A percentile compares a stretch with the other conserved stretches of the same genome.
Conservation (phyloP, 1,140 invertebrate genomes). For the Macrocentrus cingulum region DNA sequence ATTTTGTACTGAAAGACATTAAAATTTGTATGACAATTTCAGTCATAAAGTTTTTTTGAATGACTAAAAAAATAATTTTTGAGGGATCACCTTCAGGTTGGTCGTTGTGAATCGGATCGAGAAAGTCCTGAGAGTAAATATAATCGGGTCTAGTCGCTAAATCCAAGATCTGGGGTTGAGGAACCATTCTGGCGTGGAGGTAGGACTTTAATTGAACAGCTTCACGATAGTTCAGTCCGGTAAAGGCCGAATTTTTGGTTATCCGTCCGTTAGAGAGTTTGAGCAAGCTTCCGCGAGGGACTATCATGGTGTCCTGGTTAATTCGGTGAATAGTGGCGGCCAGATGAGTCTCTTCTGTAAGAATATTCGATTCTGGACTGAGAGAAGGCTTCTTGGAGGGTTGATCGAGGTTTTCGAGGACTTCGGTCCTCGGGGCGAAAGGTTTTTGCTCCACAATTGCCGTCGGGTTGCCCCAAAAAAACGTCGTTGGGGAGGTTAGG, state of each 20-base stretch:
- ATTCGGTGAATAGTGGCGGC: slow-evolving; percentile 69
- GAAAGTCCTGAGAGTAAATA: slow-evolving; percentile 76
- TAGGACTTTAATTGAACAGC: slow-evolving; percentile 67
- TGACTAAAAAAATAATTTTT: slow-evolving; percentile 3
- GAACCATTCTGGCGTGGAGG: slow-evolving; percentile 67
- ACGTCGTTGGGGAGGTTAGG: slow-evolving; percentile 58
- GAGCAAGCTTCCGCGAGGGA: slow-evolving; percentile 72
- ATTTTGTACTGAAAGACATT: too few relatives aligned
- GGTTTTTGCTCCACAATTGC: too few relatives aligned
- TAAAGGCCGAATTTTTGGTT: slow-evolving; percentile 69
- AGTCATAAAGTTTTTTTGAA: too few relatives aligned
- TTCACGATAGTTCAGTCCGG: slow-evolving; percentile 65
- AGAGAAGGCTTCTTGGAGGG: too few relatives aligned
- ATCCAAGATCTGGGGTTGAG: slow-evolving; percentile 72
- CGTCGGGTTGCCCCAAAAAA: slow-evolving; percentile 64
- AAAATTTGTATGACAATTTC: too few relatives aligned
- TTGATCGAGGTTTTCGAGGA: too few relatives aligned
- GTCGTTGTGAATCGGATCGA: slow-evolving; percentile 71
- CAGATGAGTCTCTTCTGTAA: slow-evolving; percentile 78
- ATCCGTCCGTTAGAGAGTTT: slow-evolving; percentile 67
- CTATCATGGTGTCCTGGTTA: slow-evolving; percentile 67
- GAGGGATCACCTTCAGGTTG: slow-evolving; percentile 59
- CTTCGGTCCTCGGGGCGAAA: too few relatives aligned
- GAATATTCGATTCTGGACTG: slow-evolving; percentile 38
- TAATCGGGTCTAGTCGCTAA: slow-evolving; percentile 71